Conservation (phyloP, 92 coral and sea anemone genomes). For the Porites divaricata region DNA sequence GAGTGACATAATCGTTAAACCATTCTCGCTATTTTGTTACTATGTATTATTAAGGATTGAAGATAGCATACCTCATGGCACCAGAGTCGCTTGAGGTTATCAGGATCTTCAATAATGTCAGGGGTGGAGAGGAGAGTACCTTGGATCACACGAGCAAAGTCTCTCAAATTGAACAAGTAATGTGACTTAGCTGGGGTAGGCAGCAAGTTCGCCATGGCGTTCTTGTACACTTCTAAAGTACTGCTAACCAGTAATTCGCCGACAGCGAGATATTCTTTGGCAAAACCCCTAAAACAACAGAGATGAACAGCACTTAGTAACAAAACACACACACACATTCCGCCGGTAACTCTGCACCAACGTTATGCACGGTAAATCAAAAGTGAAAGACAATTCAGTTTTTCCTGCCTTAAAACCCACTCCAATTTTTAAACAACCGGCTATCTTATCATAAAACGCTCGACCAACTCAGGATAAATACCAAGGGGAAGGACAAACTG, state of each 20-base stretch:
- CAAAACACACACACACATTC: too few relatives aligned
- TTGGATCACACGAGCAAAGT: slow-evolving; percentile 97
- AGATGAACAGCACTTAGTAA: too few relatives aligned
- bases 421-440: too few relatives aligned
- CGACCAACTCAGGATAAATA: too few relatives aligned
- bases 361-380: too few relatives aligned
- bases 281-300: slow-evolving; percentile 70
- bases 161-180: slow-evolving; percentile 93
- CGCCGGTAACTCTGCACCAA: too few relatives aligned
- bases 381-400: too few relatives aligned
- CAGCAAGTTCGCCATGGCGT: slow-evolving; percentile 88
- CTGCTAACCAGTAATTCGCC: slow-evolving; percentile 88
- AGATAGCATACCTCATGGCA: slow-evolving; percentile 82
- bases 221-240: slow-evolving; percentile 87
- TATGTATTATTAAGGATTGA: background rate
- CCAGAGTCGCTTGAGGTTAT: slow-evolving; percentile 93
- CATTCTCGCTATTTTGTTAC: too few relatives aligned
- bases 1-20: too few relatives aligned
- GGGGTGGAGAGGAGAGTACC: slow-evolving; percentile 95
- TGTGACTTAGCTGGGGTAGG: slow-evolving; percentile 99
- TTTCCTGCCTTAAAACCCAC: too few relatives aligned
- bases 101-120: slow-evolving; percentile 83
- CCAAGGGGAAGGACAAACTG: too few relatives aligned
- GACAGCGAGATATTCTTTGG: slow-evolving; percentile 78
- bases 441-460: too few relatives aligned